Evolutionary conservation across 1,140 invertebrate genomes (phyloP).

Genomic region (Luehdorfia chinensis): DNA sequence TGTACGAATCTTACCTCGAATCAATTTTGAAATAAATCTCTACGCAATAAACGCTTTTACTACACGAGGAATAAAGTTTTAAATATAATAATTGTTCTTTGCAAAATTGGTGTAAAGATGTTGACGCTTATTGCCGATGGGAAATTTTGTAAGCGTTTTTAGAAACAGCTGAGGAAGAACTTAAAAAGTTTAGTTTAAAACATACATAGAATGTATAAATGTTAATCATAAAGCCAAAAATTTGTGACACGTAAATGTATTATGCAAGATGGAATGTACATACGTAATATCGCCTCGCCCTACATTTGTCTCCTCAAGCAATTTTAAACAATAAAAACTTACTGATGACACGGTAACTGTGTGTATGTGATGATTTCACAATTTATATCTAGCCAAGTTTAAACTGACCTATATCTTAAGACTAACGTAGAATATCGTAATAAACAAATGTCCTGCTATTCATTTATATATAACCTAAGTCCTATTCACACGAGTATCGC

Average conservation of each 20-base stretch:
- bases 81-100: no score
- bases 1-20: no score
- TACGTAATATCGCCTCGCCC: no score
- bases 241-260: no score
- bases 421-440: conserved; percentile 5
- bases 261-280: no score
- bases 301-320: no score
- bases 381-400: conserved; percentile 7
- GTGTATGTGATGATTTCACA: conserved; percentile 8
- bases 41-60: neutral
- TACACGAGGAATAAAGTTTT: neutral
- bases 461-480: conserved; percentile 2
- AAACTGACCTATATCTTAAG: conserved; percentile 11
- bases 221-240: no score
- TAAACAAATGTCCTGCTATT: conserved; percentile 12
- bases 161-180: no score
- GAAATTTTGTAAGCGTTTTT: neutral
- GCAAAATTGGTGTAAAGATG: neutral
- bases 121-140: neutral
- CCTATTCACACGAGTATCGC: conserved; percentile 3
- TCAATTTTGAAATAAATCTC: no score
- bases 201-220: neutral
- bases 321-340: no score
- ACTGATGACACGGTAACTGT: no score
- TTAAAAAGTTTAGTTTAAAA: neutral